Base-by-base conservation (phyloP, 2,888 invertebrate species). In the Drosophila leonis region DNA sequence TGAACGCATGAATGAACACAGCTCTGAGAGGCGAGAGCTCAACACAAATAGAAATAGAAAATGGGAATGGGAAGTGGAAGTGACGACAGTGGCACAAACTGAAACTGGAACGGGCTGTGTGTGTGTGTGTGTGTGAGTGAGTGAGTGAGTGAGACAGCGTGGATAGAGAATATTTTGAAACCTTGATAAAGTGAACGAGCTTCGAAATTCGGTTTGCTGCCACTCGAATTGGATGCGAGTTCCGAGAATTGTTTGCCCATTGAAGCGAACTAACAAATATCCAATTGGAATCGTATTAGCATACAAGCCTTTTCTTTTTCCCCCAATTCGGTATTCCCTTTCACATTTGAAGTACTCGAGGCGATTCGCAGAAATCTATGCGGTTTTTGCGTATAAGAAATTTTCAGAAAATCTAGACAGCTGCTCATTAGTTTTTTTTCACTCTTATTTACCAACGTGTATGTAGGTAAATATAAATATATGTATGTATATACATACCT, bases 1-100 rank as follows among this genome's bases (percentile, higher is more conserved):
- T 33, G 65, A 71, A 27, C 44, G 62, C 49, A 65, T 74, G 68
- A 71, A 65, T 65, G 64, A 75, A 69, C 61, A 10, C 35, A 18
- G 6, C 35, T 18, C 35, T 18, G 27, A 59, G 35, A 51, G 8
- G 13, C 29, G 20, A 60, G 29, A 49, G 31, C n/a, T 18, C 15
- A 41, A 39, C 13, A 39, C 12, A 51, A 61, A 61, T 42, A 41
- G 20, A 41, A 61, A 39, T 60, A 20, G 60, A 31, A 20, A 46
- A 48, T 15, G n/a, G 46, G 46, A 37, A 48, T 24, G n/a, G 37
- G 48, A 39, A 48, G 61, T 33, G 51, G 60, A 60, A 51, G 39
- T 51, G 61, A 41, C 27, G 31, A 29, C 49, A 35, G 10, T 35
- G 31, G 31, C 13, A 3, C 31, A 20, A 20, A 13, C 31, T 33